phyloP scores from a whole-genome alignment of 2,113 vertebrate genomes.

The Pygathrix nemaeus region DNA sequence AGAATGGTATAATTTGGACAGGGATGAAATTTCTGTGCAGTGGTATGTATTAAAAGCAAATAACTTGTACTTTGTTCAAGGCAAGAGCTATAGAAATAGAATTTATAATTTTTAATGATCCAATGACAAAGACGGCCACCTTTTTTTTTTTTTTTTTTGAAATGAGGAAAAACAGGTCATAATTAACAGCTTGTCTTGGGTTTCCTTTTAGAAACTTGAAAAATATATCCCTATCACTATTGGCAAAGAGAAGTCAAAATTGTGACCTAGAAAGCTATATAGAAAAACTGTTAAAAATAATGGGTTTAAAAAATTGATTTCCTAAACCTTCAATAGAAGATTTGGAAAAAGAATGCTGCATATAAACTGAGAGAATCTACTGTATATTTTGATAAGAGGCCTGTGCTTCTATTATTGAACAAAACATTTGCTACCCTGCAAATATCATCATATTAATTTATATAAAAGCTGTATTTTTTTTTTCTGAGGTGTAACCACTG shows the following conservation, averaged over 20 bases:
- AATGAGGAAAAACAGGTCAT: conserved; percentile 59
- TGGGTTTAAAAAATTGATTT: conserved; percentile 69
- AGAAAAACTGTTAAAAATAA: conserved; percentile 45
- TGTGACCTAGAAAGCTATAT: conserved; percentile 49
- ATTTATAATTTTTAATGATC: conserved; percentile 80
- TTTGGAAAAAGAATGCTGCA: conserved; percentile 35
- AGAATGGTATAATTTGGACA: conserved; percentile 84
- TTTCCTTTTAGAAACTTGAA: conserved; percentile 61
- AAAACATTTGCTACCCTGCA: neutral
- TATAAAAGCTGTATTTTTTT: neutral
- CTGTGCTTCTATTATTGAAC: conserved; percentile 22
- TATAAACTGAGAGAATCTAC: conserved; percentile 24
- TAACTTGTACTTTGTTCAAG: conserved; percentile 75
- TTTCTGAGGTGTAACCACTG: conserved; percentile 23
- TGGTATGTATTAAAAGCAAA: conserved; percentile 84
- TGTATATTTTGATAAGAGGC: conserved; percentile 45
- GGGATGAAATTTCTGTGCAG: conserved; percentile 81
- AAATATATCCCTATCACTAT: conserved; percentile 45
- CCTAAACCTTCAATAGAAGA: conserved; percentile 34
- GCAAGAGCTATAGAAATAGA: conserved; percentile 76
- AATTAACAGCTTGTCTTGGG: conserved; percentile 50
- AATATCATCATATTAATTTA: conserved; percentile 51
- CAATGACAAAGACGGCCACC: neutral
- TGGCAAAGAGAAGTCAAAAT: conserved; percentile 60
- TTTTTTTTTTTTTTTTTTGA: conserved; percentile 54